Base-by-base conservation (phyloP, 2,888 invertebrate genomes). In the Lapara coniferarum region DNA sequence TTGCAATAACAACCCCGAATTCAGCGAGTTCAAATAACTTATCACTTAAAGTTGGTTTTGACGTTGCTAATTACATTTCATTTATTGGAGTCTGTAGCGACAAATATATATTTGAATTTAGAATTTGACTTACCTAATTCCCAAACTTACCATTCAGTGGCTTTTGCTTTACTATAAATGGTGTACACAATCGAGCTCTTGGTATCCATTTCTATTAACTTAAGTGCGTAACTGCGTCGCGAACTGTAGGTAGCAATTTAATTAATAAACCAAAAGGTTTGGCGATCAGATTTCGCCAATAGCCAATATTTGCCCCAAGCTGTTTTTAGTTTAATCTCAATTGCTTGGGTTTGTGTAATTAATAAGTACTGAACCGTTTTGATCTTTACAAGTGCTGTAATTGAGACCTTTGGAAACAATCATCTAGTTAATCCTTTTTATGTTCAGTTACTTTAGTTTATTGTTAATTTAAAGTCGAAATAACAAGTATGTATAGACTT, bases 1-100 rank as follows among this genome's bases (percentile, higher is more conserved):
- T 81, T 78, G 78, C 74, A 81, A 82, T 81, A 82, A 78, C 78
- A 80, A 79, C 81, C 78, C 74, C 74, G 76, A 78, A 75, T 69
- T 16, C 79, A 71, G 73, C 71, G 69, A 72, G 76, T 80, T 81
- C 80, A 81, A 80, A 82, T 78, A 80, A 84, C 79, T 81, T 84
- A 71, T 74, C 76, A 82, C 79, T 85, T 78, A 72, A 82, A 85
- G 77, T 83, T 77, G 75, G 72, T 82, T 77, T 75, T 69, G 75
- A 74, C 71, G 76, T 69, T 73, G 14, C 51, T 58, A 63, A 63
- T 59, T 63, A 69, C 53, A 52, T 52, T 69, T 63, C 63, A 69
- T 63, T 59, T 16, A 19, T 16, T 53, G 59, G 19, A 19, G 25
- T 13, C 52, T 59, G 16, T n/a, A 5, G 37, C 25, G 25, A 25